Base-by-base conservation (phyloP, 2,888 invertebrate genomes). In the Cataglyphis cursor region DNA sequence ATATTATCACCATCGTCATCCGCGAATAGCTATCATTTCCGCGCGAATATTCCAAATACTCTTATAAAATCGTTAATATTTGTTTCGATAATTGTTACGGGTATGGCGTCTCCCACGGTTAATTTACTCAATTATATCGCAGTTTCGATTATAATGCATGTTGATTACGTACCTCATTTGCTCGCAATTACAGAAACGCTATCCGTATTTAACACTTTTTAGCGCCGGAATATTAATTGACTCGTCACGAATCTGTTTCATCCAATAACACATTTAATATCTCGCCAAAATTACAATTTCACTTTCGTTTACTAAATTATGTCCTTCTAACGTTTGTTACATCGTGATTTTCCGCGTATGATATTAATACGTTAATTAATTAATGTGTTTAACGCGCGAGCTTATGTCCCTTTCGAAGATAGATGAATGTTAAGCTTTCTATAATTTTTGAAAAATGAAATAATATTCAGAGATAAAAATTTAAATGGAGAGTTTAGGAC, bases 171-270 rank as follows among this genome's bases (percentile, higher is more conserved):
- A 70, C 80, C 44, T 80, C 81, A 75, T 83, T 83, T 80, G 61
- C 65, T 82, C 24, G 78, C 78, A 76, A 76, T 82, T 66, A 76
- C 82, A 66, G 82, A 76, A 76, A 82, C 78, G 66, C 61, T 78
- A 61, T 82, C 78, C 82, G 78, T 82, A 68, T 68, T 78, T 78
- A 82, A 66, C 68, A 82, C 78, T 82, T 82, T 82, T 82, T 68
- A 78, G 48, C 78, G 66, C 78, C 41, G 51, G 51, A 31, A 82
- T 78, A 82, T 78, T 85, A 80, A 85, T 82, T 82, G 74, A 72
- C 76, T 84, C 74, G 57, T 76, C 68, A 35, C 38, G 72, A 81
- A 81, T 84, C 85, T 83, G 85, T 87, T 87, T 88, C 59, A 80
- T 80, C 78, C 78, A 80, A 80, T 80, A 80, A 80, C 78, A 80